Evolutionary conservation across 1,140 invertebrate genomes (phyloP).

Genomic region (Drosophila ercepeae): DNA sequence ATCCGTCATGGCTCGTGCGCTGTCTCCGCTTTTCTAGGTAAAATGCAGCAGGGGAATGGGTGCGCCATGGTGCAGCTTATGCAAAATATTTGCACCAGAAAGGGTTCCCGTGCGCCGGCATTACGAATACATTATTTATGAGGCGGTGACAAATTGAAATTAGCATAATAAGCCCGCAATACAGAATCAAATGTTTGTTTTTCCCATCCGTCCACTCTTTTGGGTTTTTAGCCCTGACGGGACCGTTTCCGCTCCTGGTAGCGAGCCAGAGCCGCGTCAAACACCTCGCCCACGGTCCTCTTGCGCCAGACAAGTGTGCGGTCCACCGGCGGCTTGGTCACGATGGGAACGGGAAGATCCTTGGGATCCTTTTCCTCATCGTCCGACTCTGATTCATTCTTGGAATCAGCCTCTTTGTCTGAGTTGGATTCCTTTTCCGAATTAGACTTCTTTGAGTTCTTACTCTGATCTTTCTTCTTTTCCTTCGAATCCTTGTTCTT

Average conservation of each 20-base stretch:
- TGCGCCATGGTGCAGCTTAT: conserved; percentile 30
- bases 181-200: conserved; percentile 44
- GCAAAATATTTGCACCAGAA: conserved; percentile 63
- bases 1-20: conserved; percentile 34
- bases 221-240: conserved; percentile 56
- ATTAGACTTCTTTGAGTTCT: conserved; percentile 13
- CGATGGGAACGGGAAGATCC: conserved; percentile 27
- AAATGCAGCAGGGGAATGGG: conserved; percentile 1
- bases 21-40: conserved; percentile 12
- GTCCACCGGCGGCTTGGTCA: conserved; percentile 38
- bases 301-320: conserved; percentile 93
- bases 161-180: conserved; percentile 53
- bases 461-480: not conserved
- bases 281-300: conserved; percentile 91
- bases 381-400: conserved; percentile 2
- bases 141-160: conserved; percentile 49
- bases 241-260: conserved; percentile 91
- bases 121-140: conserved; percentile 33
- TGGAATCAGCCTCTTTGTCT: conserved; percentile 12
- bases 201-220: conserved; percentile 18
- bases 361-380: conserved; percentile 6
- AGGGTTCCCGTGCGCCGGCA: conserved; percentile 21
- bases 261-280: conserved; percentile 90
- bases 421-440: not conserved
- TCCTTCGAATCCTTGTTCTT: conserved; percentile 25